Evolutionary conservation across 1,140 invertebrate genomes (phyloP), one percentile per base, ranked within the genome.

Genomic region (Chymomyza costata): DNA sequence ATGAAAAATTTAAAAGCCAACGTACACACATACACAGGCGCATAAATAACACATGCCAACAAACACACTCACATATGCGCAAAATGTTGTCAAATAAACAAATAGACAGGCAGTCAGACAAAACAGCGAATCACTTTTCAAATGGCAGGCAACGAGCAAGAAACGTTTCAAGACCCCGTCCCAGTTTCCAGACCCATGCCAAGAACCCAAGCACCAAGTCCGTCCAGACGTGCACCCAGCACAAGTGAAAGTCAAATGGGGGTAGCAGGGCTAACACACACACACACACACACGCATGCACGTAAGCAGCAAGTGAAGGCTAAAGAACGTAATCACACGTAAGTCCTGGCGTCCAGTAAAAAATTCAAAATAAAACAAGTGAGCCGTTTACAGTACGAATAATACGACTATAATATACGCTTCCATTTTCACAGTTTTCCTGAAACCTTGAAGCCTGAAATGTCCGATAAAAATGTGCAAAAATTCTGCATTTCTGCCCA

Each of bases 1-100:
- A 25, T 25, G 28, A 34, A 58, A 51, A 43, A 35, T 56, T 50
- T 14, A 38, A 61, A 52, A 31, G 21, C 28, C 17, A 15, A 41
- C 16, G 41, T 21, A 25, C 21, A 25, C 25, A 11, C 64, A 41
- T 16, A 31, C 34, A 31, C 35, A 28, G 32, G 38, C 43, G 52
- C 68, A 74, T 39, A 58, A 76, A 76, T 65, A 69, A 76, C 63
- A 47, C 17, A 41, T 37, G 45, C 38, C 35, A 28, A 39, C 49
- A 31, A 21, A 34, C 35, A n/a, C n/a, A n/a, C 14, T n/a, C 7
- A 16, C 14, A 16, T 10, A 25, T 8, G 35, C 6, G 21, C 28
- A 31, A 69, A 70, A 78, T 70, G 70, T 76, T 76, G 65, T 76
- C 62, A 70, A 76, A 78, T 76, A 76, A 78, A 76, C 71, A 76